Percentiles rank a stretch among this genome's conserved stretches.
Conservation (phyloP, 2,113 vertebrate species). For the Theropithecus gelada region DNA sequence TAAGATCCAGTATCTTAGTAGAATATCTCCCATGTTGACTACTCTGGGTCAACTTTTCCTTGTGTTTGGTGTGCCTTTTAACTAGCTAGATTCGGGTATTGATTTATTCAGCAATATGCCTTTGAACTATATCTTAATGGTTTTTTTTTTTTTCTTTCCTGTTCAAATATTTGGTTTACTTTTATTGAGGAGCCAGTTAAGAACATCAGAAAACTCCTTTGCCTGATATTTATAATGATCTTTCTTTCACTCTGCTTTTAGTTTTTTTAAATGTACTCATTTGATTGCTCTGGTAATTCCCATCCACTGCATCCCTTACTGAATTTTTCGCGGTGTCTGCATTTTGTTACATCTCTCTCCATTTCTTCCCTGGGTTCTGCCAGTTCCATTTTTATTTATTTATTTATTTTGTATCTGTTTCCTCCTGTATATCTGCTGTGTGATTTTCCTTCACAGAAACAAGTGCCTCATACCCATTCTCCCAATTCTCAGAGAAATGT, state of each 20-base stretch:
- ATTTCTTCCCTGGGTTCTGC: background rate
- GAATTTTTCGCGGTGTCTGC: background rate
- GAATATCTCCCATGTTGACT: no score
- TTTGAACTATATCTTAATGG: background rate
- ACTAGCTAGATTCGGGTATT: background rate
- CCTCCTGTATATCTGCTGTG: background rate
- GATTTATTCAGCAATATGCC: background rate
- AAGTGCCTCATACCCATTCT: background rate
- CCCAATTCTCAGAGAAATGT: background rate
- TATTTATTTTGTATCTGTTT: background rate
- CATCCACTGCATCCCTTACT: background rate
- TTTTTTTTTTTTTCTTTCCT: background rate
- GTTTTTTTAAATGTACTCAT: background rate
- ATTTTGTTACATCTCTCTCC: background rate
- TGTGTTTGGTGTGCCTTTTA: background rate
- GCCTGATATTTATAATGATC: background rate
- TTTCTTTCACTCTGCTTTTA: background rate
- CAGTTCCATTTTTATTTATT: background rate
- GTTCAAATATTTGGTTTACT: background rate
- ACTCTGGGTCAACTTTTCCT: background rate
- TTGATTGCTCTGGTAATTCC: background rate
- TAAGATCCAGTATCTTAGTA: background rate
- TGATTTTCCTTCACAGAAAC: background rate
- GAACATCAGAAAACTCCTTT: background rate
- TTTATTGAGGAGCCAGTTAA: background rate